Evolutionary conservation across 2,888 invertebrate genomes (phyloP).

Genomic region (Resseliella maxima): DNA sequence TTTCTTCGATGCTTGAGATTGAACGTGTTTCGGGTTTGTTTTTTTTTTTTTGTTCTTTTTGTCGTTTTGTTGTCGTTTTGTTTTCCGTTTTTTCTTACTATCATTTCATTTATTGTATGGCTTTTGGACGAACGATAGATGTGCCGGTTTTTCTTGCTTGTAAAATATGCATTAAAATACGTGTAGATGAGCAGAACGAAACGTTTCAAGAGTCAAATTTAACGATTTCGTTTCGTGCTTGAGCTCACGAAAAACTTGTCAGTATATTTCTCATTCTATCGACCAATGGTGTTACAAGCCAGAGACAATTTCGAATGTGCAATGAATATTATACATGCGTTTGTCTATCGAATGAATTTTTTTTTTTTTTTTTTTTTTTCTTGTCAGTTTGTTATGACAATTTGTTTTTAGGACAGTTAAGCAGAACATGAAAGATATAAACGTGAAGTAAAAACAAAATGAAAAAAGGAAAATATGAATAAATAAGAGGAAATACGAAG

Average conservation of each 20-base stretch:
- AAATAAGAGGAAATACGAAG: not conserved
- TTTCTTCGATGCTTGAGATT: conserved; percentile 31
- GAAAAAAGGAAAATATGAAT: not conserved
- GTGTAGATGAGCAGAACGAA: conserved; percentile 53
- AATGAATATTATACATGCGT: conserved; percentile 51
- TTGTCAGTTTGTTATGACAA: conserved; percentile 40
- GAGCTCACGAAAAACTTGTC: not conserved
- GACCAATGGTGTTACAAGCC: not conserved
- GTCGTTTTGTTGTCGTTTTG: not conserved
- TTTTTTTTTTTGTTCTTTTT: too few species aligned
- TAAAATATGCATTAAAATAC: conserved; percentile 53
- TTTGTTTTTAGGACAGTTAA: conserved; percentile 49
- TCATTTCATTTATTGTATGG: not conserved
- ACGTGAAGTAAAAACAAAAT: not conserved
- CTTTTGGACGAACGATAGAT: not conserved
- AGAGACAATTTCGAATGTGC: not conserved
- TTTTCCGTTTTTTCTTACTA: not conserved
- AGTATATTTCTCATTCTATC: not conserved
- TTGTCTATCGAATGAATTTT: not conserved
- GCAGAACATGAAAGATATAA: conserved; percentile 18
- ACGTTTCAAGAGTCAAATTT: conserved; percentile 44
- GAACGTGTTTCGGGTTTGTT: not conserved
- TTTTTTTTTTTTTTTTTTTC: not conserved
- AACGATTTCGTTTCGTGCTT: not conserved
- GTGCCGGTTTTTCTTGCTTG: conserved; percentile 24